Conservation (phyloP, 2,888 invertebrate species). For the Diploptera punctata region DNA sequence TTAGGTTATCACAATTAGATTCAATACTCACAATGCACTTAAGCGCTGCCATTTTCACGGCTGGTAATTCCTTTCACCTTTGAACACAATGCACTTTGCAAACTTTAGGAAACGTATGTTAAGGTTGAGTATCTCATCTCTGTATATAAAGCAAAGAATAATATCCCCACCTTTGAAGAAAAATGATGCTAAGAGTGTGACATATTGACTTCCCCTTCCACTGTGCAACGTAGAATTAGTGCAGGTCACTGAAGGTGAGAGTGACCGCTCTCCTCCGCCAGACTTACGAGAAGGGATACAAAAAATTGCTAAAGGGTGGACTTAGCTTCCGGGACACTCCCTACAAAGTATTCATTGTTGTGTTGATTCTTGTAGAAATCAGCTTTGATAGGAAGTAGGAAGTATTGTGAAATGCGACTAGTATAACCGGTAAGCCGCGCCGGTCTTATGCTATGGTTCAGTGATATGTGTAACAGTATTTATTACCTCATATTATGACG, state of each 20-base stretch:
- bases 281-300: neutral
- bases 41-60: constrained; percentile 22
- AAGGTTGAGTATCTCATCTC: too few species aligned
- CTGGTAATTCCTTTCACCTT: neutral
- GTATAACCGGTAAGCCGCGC: neutral
- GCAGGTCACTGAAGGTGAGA: constrained; percentile 3
- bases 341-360: too few species aligned
- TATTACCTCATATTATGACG: too few species aligned
- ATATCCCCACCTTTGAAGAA: neutral
- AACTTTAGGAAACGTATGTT: too few species aligned
- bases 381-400: neutral
- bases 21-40: constrained; percentile 29
- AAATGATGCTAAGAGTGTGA: neutral
- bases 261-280: neutral
- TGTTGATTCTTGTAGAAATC: neutral
- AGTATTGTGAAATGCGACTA: neutral
- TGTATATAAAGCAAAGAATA: neutral
- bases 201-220: neutral
- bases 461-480: neutral
- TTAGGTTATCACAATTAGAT: too few species aligned
- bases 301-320: neutral
- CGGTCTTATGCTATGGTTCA: neutral
- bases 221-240: neutral
- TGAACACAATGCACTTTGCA: neutral
- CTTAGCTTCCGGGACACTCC: neutral